phyloP scores from a whole-genome alignment of 2,797 vertebrate genomes.

The Morelia viridis region DNA sequence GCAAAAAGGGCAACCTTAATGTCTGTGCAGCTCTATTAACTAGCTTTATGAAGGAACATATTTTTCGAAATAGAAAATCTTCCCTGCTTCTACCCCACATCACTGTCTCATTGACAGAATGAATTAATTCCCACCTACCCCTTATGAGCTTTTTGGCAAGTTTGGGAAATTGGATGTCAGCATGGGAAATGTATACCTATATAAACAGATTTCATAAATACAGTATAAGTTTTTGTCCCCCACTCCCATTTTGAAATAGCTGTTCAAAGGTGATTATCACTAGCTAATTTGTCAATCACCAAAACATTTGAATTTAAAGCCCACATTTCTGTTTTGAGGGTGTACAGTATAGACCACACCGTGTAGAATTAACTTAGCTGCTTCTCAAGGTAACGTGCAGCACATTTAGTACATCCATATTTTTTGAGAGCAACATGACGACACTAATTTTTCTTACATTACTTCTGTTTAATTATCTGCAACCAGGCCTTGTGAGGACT shows the following conservation, averaged over 20 bases:
- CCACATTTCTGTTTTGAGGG: background rate
- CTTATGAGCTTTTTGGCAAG: background rate
- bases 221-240: too few relatives aligned
- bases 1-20: background rate
- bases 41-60: background rate
- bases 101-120: background rate
- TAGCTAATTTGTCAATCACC: background rate
- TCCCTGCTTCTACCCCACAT: background rate
- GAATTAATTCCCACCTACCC: background rate
- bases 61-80: background rate
- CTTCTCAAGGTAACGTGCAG: background rate
- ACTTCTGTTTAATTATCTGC: conserved; percentile 64
- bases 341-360: background rate
- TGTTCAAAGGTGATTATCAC: background rate
- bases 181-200: too few relatives aligned
- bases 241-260: too few relatives aligned
- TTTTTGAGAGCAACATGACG: conserved; percentile 35
- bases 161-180: too few relatives aligned
- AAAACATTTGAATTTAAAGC: background rate
- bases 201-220: too few relatives aligned
- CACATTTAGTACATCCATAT: background rate
- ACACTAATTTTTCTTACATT: conserved; percentile 51
- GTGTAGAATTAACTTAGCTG: background rate
- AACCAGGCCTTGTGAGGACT: conserved; percentile 44
- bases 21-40: background rate